These are phyloP conservation scores for Benthosema pterotum DNA, from an alignment of 2,797 vertebrate genomes.

Conservation along the genomic window DNA sequence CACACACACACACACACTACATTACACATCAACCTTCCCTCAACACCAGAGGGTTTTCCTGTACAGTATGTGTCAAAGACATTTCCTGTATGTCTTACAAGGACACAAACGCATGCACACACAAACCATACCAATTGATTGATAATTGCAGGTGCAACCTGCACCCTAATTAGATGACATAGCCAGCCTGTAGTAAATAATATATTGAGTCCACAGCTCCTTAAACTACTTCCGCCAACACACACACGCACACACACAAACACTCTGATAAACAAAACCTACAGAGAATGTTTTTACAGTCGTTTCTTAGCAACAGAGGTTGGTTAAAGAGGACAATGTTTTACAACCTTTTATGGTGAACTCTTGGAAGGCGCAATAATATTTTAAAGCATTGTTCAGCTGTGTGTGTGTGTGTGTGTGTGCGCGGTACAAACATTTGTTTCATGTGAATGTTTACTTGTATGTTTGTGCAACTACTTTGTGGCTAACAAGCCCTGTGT, in stretches of 20 bases:
- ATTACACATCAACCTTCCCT: neutral
- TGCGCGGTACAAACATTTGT: no score
- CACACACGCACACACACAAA: neutral
- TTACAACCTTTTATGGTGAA: slow-evolving; percentile 9
- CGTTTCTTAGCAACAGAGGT: slow-evolving; percentile 33
- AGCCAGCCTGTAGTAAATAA: no score
- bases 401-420: neutral
- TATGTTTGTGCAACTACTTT: neutral
- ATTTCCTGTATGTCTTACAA: neutral
- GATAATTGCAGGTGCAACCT: no score
- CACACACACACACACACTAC: neutral
- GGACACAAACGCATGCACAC: neutral
- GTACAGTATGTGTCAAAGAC: neutral
- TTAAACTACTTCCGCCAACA: neutral
- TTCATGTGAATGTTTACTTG: neutral
- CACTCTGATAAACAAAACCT: slow-evolving; percentile 28
- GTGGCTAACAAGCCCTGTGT: neutral
- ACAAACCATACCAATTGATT: neutral
- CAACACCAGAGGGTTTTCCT: no score
- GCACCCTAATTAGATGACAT: no score
- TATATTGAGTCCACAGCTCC: no score
- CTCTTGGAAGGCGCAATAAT: slow-evolving; percentile 6
- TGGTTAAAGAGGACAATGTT: slow-evolving; percentile 16
- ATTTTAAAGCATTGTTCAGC: slow-evolving; percentile 23
- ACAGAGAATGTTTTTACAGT: slow-evolving; percentile 32